Conservation (phyloP, 1,140 invertebrate species). For the Metaphire vulgaris region DNA sequence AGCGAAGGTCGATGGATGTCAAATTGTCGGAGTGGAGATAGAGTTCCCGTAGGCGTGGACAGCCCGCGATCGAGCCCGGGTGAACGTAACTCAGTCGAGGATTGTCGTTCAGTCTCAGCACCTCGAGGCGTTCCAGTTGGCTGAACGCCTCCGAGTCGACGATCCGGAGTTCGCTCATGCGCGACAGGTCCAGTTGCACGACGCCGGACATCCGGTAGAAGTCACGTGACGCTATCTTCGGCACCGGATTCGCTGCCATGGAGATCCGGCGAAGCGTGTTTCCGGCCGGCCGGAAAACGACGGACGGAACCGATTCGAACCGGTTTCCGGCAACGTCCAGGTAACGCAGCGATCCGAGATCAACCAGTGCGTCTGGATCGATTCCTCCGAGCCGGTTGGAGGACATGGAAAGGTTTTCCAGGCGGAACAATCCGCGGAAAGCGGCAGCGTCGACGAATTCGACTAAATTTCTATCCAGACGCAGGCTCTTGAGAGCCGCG, state of each 20-base stretch:
- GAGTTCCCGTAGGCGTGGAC: neutral
- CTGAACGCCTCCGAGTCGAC: neutral
- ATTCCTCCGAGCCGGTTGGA: neutral
- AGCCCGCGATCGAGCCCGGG: neutral
- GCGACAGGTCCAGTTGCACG: neutral
- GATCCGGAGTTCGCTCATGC: neutral
- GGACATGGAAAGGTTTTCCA: neutral
- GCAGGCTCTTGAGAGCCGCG: neutral
- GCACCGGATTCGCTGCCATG: neutral
- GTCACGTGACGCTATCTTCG: neutral
- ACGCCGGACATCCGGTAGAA: neutral
- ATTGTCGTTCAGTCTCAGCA: neutral
- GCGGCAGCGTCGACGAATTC: neutral
- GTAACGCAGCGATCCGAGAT: neutral
- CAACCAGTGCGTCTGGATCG: neutral
- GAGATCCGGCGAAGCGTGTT: neutral
- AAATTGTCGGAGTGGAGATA: neutral
- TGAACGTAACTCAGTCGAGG: neutral
- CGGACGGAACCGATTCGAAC: neutral
- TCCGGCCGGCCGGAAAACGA: neutral
- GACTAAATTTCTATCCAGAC: neutral
- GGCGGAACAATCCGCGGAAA: neutral
- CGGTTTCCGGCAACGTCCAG: neutral
- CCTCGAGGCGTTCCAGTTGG: neutral
- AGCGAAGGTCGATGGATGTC: neutral